Conservation (phyloP, 2,888 invertebrate species). For the Ormia ochracea region DNA sequence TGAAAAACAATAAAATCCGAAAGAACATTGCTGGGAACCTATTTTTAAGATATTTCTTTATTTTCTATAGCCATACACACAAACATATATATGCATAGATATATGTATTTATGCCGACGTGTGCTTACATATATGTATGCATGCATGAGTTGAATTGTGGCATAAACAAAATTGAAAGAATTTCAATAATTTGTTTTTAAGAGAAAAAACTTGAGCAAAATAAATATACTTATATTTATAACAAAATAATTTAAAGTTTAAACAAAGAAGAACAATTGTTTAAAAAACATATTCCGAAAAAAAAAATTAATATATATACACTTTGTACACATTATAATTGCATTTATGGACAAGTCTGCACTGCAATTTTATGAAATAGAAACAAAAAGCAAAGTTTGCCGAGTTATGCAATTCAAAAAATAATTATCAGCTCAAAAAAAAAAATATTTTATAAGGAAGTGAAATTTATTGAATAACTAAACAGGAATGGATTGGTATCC, state of each 20-base stretch:
- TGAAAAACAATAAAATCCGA: conserved; percentile 8
- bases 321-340: not conserved
- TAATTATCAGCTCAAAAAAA: not conserved
- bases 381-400: not conserved
- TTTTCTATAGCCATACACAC: not conserved
- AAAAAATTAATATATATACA: not conserved
- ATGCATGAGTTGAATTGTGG: no score
- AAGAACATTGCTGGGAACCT: conserved; percentile 31
- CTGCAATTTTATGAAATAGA: not conserved
- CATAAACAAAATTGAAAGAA: conserved; percentile 32
- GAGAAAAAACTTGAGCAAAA: conserved; percentile 32
- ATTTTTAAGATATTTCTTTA: conserved; percentile 46
- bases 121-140: not conserved
- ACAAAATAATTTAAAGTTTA: not conserved
- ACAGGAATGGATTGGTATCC: conserved; percentile 85
- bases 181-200: conserved; percentile 49
- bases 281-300: not conserved
- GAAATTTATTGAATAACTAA: not conserved
- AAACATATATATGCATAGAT: not conserved
- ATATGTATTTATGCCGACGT: not conserved
- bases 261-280: not conserved
- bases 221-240: not conserved
- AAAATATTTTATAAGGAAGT: not conserved
- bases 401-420: conserved; percentile 15
- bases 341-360: not conserved